A percentile compares a stretch with the other conserved stretches of the same genome.
Conservation (phyloP, 1,140 invertebrate species). For the Zaprionus capensis region DNA sequence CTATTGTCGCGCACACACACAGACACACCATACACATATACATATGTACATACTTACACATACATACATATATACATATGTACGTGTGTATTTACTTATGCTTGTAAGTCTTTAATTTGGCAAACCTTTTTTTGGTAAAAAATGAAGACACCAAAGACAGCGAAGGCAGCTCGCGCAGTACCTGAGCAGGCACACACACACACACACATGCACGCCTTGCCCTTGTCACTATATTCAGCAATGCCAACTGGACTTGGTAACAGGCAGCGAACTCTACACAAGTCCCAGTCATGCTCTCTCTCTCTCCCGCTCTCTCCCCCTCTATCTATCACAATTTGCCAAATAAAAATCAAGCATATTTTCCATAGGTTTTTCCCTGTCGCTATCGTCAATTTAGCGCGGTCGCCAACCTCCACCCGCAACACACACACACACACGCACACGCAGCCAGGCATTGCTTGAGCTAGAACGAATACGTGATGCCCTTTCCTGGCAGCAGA, state of each 20-base stretch:
- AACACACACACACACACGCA: constrained; percentile 33
- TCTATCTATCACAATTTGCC: neutral
- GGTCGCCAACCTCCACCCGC: constrained; percentile 70
- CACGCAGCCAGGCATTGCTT: constrained; percentile 59
- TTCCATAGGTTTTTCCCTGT: constrained; percentile 15
- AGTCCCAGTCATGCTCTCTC: neutral
- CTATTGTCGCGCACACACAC: constrained; percentile 34
- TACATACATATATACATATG: neutral
- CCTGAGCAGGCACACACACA: constrained; percentile 5
- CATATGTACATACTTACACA: neutral
- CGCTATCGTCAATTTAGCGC: constrained; percentile 58
- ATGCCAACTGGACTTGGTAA: constrained; percentile 46
- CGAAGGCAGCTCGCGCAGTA: no score
- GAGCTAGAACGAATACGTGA: constrained; percentile 15
- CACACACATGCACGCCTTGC: constrained; percentile 29
- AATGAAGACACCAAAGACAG: neutral
- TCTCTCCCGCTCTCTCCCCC: neutral
- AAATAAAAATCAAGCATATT: constrained; percentile 20
- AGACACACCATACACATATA: neutral
- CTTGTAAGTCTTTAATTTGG: neutral
- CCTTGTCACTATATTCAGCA: constrained; percentile 73
- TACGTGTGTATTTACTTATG: neutral
- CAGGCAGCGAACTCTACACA: neutral
- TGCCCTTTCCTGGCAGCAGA: constrained; percentile 24
- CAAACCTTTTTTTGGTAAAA: neutral